Evolutionary conservation across 1,140 invertebrate genomes (phyloP).

Genomic region (Helicoverpa armigera): DNA sequence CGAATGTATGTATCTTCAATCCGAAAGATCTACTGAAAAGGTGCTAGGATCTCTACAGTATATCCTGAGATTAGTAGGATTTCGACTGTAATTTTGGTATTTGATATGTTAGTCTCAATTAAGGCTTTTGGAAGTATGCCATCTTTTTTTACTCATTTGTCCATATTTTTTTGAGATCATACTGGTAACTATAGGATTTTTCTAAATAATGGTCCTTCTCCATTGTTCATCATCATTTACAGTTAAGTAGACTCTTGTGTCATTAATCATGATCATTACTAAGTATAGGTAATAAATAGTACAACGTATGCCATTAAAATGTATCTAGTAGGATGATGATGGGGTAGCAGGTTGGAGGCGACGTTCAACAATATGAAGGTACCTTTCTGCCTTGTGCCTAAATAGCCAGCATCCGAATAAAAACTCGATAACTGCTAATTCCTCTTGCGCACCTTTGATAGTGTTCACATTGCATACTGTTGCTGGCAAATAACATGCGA

Average conservation of each 20-base stretch:
- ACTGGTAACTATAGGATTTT: too few relatives aligned
- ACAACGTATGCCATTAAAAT: not conserved
- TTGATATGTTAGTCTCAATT: too few relatives aligned
- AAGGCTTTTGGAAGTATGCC: too few relatives aligned
- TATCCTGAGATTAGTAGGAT: too few relatives aligned
- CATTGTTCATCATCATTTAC: not conserved
- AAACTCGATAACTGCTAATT: conserved; percentile 56
- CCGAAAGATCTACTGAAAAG: too few relatives aligned
- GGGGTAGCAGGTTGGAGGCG: conserved; percentile 56
- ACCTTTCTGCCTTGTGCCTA: conserved; percentile 48
- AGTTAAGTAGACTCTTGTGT: not conserved
- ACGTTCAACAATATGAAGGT: conserved; percentile 53
- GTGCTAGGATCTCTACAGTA: too few relatives aligned
- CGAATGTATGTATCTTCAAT: too few relatives aligned
- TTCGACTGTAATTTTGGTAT: too few relatives aligned
- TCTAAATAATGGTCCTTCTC: not conserved
- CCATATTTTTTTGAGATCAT: too few relatives aligned
- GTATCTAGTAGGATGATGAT: conserved; percentile 32
- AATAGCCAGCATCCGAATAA: conserved; percentile 52
- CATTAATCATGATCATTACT: not conserved
- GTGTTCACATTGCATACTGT: conserved; percentile 55
- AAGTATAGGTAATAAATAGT: not conserved
- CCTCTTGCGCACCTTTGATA: conserved; percentile 57
- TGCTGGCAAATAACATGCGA: conserved; percentile 62
- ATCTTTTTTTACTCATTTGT: too few relatives aligned